Base-by-base conservation (phyloP, 2,888 invertebrate genomes). In the Caenorhabditis sp. region DNA sequence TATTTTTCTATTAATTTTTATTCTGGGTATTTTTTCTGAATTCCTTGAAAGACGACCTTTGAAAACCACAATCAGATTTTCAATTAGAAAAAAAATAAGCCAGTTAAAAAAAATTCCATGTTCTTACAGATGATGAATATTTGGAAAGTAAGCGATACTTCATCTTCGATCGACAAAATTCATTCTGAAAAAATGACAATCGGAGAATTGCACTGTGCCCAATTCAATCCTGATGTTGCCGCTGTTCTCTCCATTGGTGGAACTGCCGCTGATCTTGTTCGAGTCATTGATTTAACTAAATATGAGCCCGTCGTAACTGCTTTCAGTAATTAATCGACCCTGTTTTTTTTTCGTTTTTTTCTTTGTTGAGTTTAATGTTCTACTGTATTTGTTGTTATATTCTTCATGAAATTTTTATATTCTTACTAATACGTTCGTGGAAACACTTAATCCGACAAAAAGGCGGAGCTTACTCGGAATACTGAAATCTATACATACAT, bases 221-320 rank as follows among this genome's bases (percentile, higher is more conserved):
- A 69, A 20, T 85, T 85, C 70, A 81, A 80, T 67, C 85, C 85
- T 23, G 84, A 85, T 57, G 78, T 73, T 12, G 76, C 70, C 7
- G 76, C 76, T 1, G 75, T 83, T 21, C 25, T 82, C 8, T 65
- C 80, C 8, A 78, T 84, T 26, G 85, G 84, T 17, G 85, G 83
- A 57, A 76, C 81, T 14, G 61, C 64, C 7, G 76, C 76, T n/a
- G 85, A 85, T 54, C 62, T 85, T 57, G 71, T 83, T 50, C 70
- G 83, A 25, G 67, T 84, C 53, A 67, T 83, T 56, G 84, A 85
- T 59, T 64, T 85, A 20, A 69, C 78, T 50, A 83, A 80, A 58
- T 72, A 73, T 59, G 78, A 82, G 31, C 70, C 75, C n/a, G 77
- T 84, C 23, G 76, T 73, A 14, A 49, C 69, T 31, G 76, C 81